Base-by-base conservation (phyloP, 2,888 invertebrate genomes). In the Liposcelis brunnea region DNA sequence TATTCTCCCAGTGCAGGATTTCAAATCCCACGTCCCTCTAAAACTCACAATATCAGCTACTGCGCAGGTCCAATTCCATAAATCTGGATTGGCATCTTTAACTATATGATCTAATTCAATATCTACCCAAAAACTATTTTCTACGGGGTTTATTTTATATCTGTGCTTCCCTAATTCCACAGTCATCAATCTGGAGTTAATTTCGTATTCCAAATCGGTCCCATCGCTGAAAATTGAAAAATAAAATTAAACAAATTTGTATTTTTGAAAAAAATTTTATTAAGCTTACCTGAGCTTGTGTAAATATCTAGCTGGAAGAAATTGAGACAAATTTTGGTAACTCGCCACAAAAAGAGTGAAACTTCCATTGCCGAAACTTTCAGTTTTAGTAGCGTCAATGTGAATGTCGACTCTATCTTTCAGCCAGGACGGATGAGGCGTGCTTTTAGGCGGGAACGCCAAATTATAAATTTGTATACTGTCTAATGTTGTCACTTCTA, bases 191-290 rank as follows among this genome's bases (percentile, higher is more conserved):
- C 72, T 70, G 1, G 80, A 79, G 47, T 75, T 70, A 44, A 78
- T 65, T 54, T 70, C 69, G 60, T 75, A 78, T 58, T 78, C 75
- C 55, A 75, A 62, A 57, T 77, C 77, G n/a, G 69, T 69, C 1
- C 75, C 76, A 54, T 72, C 73, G 58, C 78, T 79, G 58, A 4
- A 42, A 36, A 26, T 6, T 6, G 8, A 26, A 32, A 33, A 43
- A 49, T 44, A 42, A n/a, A 43, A 12, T 18, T 6, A 36, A 48
- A 34, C 10, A 46, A 21, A 47, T 47, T 14, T 32, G 21, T 32
- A 37, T 48, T 6, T n/a, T 26, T 26, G 46, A 38, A n/a, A 32
- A 43, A 43, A 33, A 43, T 26, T 49, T 49, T 34, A 43, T 45
- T 33, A 31, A 21, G 66, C 74, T 69, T 63, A 78, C 78, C 71